These are phyloP conservation scores for Altica lythri DNA, from an alignment of 2,888 invertebrate species.

Conservation along the genomic window DNA sequence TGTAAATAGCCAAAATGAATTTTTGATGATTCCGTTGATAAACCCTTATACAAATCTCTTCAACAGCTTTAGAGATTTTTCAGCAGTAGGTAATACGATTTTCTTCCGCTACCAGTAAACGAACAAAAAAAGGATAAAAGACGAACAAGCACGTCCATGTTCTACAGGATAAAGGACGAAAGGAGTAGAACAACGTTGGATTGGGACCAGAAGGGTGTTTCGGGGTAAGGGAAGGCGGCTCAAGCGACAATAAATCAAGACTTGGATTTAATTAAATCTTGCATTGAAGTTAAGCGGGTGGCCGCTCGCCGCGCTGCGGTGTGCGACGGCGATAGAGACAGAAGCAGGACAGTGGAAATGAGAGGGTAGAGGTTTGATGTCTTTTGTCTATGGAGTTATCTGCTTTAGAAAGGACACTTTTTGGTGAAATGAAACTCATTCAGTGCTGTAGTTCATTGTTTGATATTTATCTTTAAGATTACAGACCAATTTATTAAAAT, in stretches of 20 bases:
- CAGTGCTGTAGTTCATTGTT: constrained; percentile 3
- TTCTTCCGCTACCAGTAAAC: too few species aligned
- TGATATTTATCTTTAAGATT: too few species aligned
- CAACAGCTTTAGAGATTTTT: too few species aligned
- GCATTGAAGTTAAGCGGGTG: constrained; percentile 61
- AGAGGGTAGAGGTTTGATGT: constrained; percentile 25
- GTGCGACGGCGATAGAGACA: constrained; percentile 43
- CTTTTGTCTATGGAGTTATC: constrained; percentile 30
- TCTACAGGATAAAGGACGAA: constrained; percentile 10
- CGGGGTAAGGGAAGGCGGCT: constrained; percentile 37
- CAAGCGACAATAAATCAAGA: constrained; percentile 62
- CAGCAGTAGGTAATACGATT: too few species aligned
- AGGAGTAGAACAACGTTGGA: constrained; percentile 16
- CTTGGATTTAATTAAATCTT: constrained; percentile 63
- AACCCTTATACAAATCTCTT: too few species aligned
- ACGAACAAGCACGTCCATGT: constrained; percentile 1
- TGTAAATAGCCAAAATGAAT: too few species aligned
- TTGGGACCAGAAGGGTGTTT: background rate
- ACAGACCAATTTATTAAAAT: too few species aligned
- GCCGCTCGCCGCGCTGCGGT: constrained; percentile 58
- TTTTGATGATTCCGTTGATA: too few species aligned
- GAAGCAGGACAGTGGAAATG: constrained; percentile 27
- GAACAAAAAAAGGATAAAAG: background rate
- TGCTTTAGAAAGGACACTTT: constrained; percentile 24
- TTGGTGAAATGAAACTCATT: constrained; percentile 4